Evolutionary conservation across 2,113 vertebrate genomes (phyloP).

Genomic region (Azemiops feae): DNA sequence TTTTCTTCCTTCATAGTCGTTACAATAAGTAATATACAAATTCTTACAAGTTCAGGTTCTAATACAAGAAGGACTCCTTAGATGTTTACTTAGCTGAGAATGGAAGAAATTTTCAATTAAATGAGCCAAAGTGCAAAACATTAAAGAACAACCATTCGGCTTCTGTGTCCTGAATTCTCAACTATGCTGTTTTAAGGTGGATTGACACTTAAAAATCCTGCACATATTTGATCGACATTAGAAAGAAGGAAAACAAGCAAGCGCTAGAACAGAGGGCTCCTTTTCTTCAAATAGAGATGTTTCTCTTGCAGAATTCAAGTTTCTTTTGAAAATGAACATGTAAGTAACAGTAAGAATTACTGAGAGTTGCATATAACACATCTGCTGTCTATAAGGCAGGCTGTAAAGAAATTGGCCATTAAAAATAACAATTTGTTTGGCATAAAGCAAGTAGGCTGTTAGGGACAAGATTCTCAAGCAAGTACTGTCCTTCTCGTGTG

Average conservation of each 20-base stretch:
- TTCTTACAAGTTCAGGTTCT: background rate
- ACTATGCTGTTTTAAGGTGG: background rate
- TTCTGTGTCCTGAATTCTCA: background rate
- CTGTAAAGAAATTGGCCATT: background rate
- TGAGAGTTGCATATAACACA: background rate
- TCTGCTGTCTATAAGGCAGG: background rate
- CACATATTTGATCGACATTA: background rate
- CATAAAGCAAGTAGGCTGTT: background rate
- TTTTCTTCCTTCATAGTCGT: background rate
- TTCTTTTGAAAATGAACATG: background rate
- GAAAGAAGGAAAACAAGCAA: background rate
- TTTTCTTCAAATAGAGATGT: background rate
- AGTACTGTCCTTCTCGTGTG: background rate
- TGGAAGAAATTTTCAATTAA: background rate
- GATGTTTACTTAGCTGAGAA: background rate
- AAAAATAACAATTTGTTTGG: background rate
- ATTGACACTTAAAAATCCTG: background rate
- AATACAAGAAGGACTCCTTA: background rate
- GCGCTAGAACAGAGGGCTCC: background rate
- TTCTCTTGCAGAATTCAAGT: background rate
- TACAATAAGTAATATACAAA: background rate
- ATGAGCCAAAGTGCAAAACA: background rate
- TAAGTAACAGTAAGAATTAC: background rate
- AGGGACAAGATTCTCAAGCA: background rate
- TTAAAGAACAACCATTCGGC: background rate